Evolutionary conservation across 2,888 invertebrate species (phyloP), one percentile per base, ranked within the genome.

Genomic region (Eremobia ochroleuca): DNA sequence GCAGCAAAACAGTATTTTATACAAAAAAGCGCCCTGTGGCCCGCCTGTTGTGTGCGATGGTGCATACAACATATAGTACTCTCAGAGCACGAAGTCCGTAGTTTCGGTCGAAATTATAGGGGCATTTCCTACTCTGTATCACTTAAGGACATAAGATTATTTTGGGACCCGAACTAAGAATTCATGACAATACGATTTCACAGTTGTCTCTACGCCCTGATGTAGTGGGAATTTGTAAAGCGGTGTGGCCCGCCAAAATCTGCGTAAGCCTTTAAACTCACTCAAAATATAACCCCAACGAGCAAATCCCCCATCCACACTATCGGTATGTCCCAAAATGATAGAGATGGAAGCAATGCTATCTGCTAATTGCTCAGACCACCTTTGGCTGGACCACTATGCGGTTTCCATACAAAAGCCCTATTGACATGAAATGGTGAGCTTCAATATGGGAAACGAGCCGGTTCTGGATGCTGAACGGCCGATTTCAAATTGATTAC

Each of bases 351-450:
- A 89, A 76, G 89, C 88, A 90, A 92, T 91, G 91, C 94, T 93
- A 95, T 95, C 93, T 93, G 89, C 93, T 95, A 95, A 96, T 95
- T 95, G 95, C 92, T 90, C 89, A 90, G 90, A 91, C 92, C 92
- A 94, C 95, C 94, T 94, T 93, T 92, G 92, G 90, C 90, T 87
- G 88, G 91, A 91, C 92, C 92, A 90, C 91, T 88, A 81, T 94
- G 94, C 89, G 95, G 95, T 94, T 93, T 89, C 90, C 91, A 93
- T 93, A 93, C 94, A 93, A 93, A 94, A 94, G 94, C 93, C 91
- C 90, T 92, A 94, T 93, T 94, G 94, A 93, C 90, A 91, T 89
- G 90, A 90, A 93, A 93, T 92, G 90, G 91, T 81, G 86, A 87
- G 87, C 83, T 88, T 89, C 90, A 90, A 92, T 93, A 91, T 88